phyloP scores from a whole-genome alignment of 2,888 invertebrate genomes.

The Pyralis farinalis region DNA sequence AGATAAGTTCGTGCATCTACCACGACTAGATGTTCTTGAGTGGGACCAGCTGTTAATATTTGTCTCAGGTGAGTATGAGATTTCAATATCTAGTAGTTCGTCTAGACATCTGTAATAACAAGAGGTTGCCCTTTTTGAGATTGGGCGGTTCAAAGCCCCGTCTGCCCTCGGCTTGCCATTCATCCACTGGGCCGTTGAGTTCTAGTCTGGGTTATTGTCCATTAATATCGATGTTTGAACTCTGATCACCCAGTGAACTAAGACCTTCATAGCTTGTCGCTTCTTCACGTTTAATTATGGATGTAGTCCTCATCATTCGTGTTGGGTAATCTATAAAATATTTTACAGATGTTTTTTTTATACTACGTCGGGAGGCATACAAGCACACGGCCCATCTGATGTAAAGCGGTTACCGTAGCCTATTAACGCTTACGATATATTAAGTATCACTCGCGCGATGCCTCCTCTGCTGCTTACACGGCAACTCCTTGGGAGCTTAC shows the following conservation, averaged over 20 bases:
- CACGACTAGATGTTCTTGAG: background rate
- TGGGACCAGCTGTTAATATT: constrained; percentile 2
- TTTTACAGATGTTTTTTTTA: too few relatives aligned
- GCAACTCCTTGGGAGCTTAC: too few relatives aligned
- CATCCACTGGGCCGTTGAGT: constrained; percentile 1
- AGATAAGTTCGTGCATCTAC: background rate
- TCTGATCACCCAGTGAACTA: background rate
- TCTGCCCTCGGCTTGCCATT: constrained; percentile 34
- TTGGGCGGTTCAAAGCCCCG: constrained; percentile 47
- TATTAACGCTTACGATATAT: too few relatives aligned
- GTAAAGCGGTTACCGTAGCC: too few relatives aligned
- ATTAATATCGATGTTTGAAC: background rate
- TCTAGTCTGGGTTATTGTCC: background rate
- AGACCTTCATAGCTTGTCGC: too few relatives aligned
- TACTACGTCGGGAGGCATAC: too few relatives aligned
- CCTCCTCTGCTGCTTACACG: too few relatives aligned
- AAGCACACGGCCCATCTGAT: too few relatives aligned
- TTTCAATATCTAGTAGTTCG: constrained; percentile 30
- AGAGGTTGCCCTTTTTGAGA: constrained; percentile 35
- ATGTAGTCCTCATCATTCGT: too few relatives aligned
- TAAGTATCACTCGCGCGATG: too few relatives aligned
- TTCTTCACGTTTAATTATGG: too few relatives aligned
- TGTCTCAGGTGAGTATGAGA: constrained; percentile 19
- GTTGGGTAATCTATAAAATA: too few relatives aligned
- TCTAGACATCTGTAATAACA: constrained; percentile 38